Conservation (phyloP, 2,888 invertebrate species). For the Eurois occulta region DNA sequence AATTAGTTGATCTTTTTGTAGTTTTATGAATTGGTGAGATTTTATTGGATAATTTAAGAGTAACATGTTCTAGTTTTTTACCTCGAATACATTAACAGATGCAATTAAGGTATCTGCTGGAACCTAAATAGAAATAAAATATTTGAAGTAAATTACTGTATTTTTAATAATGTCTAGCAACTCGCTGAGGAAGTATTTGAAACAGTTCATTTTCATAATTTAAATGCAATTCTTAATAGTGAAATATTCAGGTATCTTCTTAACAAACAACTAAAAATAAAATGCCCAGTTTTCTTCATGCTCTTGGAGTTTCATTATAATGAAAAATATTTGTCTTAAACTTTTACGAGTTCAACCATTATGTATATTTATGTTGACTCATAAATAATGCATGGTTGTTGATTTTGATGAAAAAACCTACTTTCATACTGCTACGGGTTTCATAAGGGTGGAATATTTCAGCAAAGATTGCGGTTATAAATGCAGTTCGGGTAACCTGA, state of each 20-base stretch:
- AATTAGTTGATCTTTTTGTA: slow-evolving; percentile 3
- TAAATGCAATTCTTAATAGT: background rate
- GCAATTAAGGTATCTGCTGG: background rate
- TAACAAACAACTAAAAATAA: background rate
- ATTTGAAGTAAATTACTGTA: background rate
- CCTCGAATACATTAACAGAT: background rate
- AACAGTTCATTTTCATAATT: background rate
- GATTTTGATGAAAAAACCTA: slow-evolving; percentile 21
- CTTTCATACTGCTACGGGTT: background rate
- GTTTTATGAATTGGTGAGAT: slow-evolving; percentile 1
- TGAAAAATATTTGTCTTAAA: slow-evolving; percentile 23
- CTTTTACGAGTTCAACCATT: slow-evolving; percentile 4
- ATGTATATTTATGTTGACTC: slow-evolving; percentile 15
- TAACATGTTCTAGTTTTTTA: background rate
- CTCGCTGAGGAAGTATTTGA: background rate
- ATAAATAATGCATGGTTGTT: slow-evolving; percentile 4
- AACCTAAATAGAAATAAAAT: background rate
- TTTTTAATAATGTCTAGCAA: background rate
- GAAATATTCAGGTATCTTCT: background rate
- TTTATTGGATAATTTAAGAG: background rate
- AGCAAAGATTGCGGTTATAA: background rate
- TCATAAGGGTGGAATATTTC: background rate
- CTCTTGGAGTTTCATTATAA: background rate
- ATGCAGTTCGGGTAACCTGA: background rate
- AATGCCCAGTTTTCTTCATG: background rate